Evolutionary conservation across 2,797 vertebrate species (phyloP), one percentile per base, ranked within the genome.

Genomic region (Sylvia borin): DNA sequence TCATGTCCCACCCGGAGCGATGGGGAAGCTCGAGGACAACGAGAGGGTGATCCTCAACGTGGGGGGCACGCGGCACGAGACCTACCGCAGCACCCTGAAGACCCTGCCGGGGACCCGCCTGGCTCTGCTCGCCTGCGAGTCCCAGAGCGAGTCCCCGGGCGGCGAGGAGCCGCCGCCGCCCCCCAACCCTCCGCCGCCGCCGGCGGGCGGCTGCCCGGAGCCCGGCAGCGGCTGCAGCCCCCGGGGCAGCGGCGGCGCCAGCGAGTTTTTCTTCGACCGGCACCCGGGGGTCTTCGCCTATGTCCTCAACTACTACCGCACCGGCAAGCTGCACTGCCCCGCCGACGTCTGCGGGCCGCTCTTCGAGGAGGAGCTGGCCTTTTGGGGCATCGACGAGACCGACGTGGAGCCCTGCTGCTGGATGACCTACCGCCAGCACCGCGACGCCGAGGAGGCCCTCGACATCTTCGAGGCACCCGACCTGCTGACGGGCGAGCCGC

Each of bases 41-140:
- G 99, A 99, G 99, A 98, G 99, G 98, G 99, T 99, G 98, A 98
- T 99, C 98, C 99, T 99, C 98, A 99, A 99, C 96, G 99, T 99
- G 91, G 99, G 99, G 73, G 99, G 99, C 90, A 99, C 99, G 92
- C 97, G 99, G 96, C 99, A 99, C 98, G 99, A 99, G 79, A 99
- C 99, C 91, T 99, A 99, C 98, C 98, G 98, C 74, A 99, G 97
- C 98, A 99, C 99, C 83, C 98, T 99, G 93, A 98, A 98, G 97
- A 99, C 99, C 31, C 97, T 99, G 93, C 99, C 99, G 48, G 88
- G 88, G 66, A 90, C 88, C 60, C 88, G 88, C 51, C 98, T 99
- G 97, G 99, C 99, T 40, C 98, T 99, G 51, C 98, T 99, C 58
- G 98, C 99, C 97, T 99, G 98, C 43, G 98, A 99, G 92, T 98